Evolutionary conservation across 2,888 invertebrate species (phyloP), one percentile per base, ranked within the genome.

Genomic region (Drosophila cognata): DNA sequence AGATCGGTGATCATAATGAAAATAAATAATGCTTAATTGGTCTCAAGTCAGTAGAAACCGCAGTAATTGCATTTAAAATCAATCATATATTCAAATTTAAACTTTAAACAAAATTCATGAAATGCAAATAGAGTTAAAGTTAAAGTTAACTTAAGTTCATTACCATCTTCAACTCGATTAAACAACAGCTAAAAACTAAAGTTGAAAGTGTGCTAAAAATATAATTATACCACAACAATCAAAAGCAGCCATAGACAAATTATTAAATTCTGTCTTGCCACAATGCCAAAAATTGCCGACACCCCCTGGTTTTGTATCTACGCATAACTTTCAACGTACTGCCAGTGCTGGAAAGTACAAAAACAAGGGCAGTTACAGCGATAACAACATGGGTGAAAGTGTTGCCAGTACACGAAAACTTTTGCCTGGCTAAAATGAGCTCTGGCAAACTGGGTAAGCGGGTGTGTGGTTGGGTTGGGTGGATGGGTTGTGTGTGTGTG

Each of bases 381-480:
- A 82, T 57, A 72, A 72, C 75, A 66, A 74, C 63, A 65, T 71
- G 68, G 65, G 60, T 48, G 79, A 82, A 84, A 84, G 82, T 82
- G 84, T 84, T 81, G 82, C 79, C 79, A 71, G 70, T 69, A 81
- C 86, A 84, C 69, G 74, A 84, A 85, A 82, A 82, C 50, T 82
- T 82, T 84, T 77, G 58, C 55, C 73, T 43, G 61, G 41, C 35
- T 29, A 71, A 71, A 81, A 64, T 65, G 57, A 31, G 48, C 36
- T 64, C 16, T 41, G 38, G 2, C 28, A 13, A 29, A 38, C 25
- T 25, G 25, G 46, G 46, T 46, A n/a, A 13, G 25, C 25, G 35
- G 36, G 25, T 25, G 16, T 29, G 41, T 7, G 36, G 41, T n/a
- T 3, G 8, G 11, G 11, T 0, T 31, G n/a, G 61, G 71, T 55